Percentiles rank a stretch among this genome's conserved stretches.
Conservation (phyloP, 23 tunicate genomes). For the Styela plicata region DNA sequence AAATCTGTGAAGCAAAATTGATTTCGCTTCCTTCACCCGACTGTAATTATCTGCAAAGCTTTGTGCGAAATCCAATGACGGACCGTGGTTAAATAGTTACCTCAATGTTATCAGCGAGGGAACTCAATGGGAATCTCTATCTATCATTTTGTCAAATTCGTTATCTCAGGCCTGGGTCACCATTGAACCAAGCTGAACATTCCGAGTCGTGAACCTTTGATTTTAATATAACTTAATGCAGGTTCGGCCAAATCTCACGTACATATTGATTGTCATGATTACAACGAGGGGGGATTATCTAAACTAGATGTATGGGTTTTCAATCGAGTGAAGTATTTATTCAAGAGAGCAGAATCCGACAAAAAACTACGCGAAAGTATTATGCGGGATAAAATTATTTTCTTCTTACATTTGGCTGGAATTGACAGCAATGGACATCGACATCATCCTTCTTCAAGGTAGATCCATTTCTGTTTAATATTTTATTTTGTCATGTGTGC, state of each 20-base stretch:
- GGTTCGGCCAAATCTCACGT: conserved; percentile 26
- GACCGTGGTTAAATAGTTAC: background rate
- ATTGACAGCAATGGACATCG: conserved; percentile 52
- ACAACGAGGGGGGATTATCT: background rate
- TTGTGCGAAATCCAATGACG: no score
- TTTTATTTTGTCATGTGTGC: no score
- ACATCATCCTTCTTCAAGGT: conserved; percentile 33
- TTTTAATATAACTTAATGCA: conserved; percentile 5
- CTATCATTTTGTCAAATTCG: no score
- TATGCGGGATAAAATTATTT: conserved; percentile 27
- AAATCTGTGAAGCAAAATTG: no score
- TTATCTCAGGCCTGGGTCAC: no score
- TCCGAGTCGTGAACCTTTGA: background rate
- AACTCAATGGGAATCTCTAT: no score
- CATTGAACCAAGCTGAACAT: no score
- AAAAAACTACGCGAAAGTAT: conserved; percentile 2
- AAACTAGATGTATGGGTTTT: conserved; percentile 43
- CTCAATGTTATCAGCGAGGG: background rate
- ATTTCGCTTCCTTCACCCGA: no score
- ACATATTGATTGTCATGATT: conserved; percentile 11
- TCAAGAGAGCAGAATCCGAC: conserved; percentile 9
- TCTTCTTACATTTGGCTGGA: conserved; percentile 56
- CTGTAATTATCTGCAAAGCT: no score
- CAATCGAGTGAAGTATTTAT: conserved; percentile 23
- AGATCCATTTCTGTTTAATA: no score